Base-by-base conservation (phyloP, 30 jellyfish, hydroid and myxozoan species). In the Pelagia noctiluca region DNA sequence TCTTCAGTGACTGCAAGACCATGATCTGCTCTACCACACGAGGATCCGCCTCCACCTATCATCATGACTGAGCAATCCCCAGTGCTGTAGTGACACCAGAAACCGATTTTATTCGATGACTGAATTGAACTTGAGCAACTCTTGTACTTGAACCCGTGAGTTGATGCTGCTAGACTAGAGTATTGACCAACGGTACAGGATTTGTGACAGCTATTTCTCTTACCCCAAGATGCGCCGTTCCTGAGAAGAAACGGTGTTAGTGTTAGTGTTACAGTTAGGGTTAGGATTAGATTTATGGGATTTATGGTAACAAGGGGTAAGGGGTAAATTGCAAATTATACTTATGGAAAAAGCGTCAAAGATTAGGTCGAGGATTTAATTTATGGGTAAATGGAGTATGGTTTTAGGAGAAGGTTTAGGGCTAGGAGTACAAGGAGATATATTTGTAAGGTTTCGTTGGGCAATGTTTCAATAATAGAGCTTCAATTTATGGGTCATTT, bases 31-130 rank as follows among this genome's bases (percentile, higher is more conserved):
- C 90, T 75, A 0, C 48, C 53, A 33, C 90, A 80, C 48, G 90
- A 38, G 48, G 76, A 63, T 0, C 90, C 90, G n/a, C 90, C 90
- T 0, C 90, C 90, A 0, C 90, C 90, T 48, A 80, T 80, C 90
- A 80, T 80, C 26, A 80, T 48, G 0, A 80, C 90, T 0, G 90
- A 38, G 12, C 69, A 83, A 67, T 80, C 90, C 0, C 90, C 90
- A 2, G 76, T 61, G 36, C 90, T 26, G 54, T 80, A 80, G 28
- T 80, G 90, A 66, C 90, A 80, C 90, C 90, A 80, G 42, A 80
- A 80, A 2, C 90, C 90, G 10, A 80, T 63, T 2, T 64, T 10
- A 4, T 47, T 46, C 24, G 42, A 22, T 10, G 84, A 25, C 34
- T 80, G 83, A n/a, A 80, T 11, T 2, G 48, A 32, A 22, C 90